phyloP scores from a whole-genome alignment of 2,888 invertebrate species.

The Thymelicus acteon region DNA sequence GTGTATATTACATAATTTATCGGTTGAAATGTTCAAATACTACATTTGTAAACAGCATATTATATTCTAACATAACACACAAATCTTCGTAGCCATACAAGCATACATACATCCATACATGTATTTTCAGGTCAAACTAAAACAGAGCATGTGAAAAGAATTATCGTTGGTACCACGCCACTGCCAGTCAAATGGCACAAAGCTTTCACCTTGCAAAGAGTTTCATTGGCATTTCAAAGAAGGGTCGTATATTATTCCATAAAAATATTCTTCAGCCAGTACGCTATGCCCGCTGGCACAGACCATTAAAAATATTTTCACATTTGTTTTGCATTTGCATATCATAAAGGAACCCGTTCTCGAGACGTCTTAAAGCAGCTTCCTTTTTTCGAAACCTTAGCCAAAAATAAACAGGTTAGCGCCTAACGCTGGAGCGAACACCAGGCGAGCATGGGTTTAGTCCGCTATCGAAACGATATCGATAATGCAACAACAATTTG shows the following conservation, averaged over 20 bases:
- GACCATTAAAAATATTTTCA: slow-evolving; percentile 31
- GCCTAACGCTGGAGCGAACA: slow-evolving; percentile 25
- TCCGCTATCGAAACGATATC: slow-evolving; percentile 5
- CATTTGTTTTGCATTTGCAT: slow-evolving; percentile 34
- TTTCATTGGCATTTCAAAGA: slow-evolving; percentile 10
- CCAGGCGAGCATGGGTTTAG: background rate
- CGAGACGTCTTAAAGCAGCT: slow-evolving; percentile 32
- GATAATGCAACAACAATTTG: background rate
- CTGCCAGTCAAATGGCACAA: slow-evolving; percentile 7
- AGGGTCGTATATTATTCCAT: slow-evolving; percentile 1
- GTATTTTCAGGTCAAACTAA: too few relatives aligned
- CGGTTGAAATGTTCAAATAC: too few relatives aligned
- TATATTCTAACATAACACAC: too few relatives aligned
- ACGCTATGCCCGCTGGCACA: background rate
- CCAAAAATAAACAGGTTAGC: slow-evolving; percentile 47
- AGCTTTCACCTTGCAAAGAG: slow-evolving; percentile 4
- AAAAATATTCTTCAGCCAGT: slow-evolving; percentile 6
- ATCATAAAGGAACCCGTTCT: slow-evolving; percentile 27
- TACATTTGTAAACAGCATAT: too few relatives aligned
- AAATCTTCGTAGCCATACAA: too few relatives aligned
- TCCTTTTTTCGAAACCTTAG: slow-evolving; percentile 33
- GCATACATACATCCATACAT: too few relatives aligned
- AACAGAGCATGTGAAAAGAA: too few relatives aligned
- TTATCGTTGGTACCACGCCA: slow-evolving; percentile 8
- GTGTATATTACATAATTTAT: too few relatives aligned